Conservation (phyloP, 2,113 vertebrate genomes). For the Ascaphus truei region DNA sequence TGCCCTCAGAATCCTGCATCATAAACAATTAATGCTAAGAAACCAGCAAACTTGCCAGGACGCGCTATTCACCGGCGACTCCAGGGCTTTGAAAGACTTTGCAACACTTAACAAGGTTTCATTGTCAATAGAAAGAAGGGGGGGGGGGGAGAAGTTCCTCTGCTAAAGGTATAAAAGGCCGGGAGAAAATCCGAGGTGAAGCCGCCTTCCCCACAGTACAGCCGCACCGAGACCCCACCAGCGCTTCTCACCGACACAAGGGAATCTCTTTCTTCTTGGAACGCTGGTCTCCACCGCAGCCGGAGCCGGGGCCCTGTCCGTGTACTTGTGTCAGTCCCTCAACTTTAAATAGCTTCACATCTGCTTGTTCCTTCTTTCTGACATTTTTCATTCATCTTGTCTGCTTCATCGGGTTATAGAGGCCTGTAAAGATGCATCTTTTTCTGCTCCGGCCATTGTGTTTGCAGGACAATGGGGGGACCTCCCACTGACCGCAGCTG, state of each 20-base stretch:
- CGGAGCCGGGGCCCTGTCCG: slow-evolving; percentile 30
- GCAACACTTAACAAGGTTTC: slow-evolving; percentile 20
- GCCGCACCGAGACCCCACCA: slow-evolving; percentile 18
- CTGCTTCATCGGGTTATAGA: slow-evolving; percentile 58
- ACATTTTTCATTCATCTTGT: slow-evolving; percentile 62
- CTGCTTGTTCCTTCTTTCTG: slow-evolving; percentile 61
- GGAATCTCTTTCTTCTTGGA: slow-evolving; percentile 32
- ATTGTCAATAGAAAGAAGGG: slow-evolving; percentile 18
- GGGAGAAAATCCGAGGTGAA: slow-evolving; percentile 18
- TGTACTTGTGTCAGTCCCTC: slow-evolving; percentile 40
- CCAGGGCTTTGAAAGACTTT: not conserved
- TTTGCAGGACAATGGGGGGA: slow-evolving; percentile 75
- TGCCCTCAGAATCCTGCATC: not conserved
- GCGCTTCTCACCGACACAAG: slow-evolving; percentile 22
- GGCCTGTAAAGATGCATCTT: slow-evolving; percentile 64
- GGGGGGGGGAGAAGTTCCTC: not conserved
- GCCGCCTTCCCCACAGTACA: slow-evolving; percentile 11
- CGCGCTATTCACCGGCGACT: not conserved
- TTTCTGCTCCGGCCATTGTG: slow-evolving; percentile 67
- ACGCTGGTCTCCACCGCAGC: slow-evolving; percentile 27
- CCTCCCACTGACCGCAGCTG: slow-evolving; percentile 87
- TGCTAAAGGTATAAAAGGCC: slow-evolving; percentile 11
- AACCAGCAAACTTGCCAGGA: slow-evolving; percentile 2
- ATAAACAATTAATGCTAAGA: slow-evolving; percentile 18
- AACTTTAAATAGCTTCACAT: slow-evolving; percentile 54